Percentiles rank a stretch among this genome's conserved stretches.
phyloP scores from a whole-genome alignment of 2,113 vertebrate genomes.

The Actenoides hombroni region DNA sequence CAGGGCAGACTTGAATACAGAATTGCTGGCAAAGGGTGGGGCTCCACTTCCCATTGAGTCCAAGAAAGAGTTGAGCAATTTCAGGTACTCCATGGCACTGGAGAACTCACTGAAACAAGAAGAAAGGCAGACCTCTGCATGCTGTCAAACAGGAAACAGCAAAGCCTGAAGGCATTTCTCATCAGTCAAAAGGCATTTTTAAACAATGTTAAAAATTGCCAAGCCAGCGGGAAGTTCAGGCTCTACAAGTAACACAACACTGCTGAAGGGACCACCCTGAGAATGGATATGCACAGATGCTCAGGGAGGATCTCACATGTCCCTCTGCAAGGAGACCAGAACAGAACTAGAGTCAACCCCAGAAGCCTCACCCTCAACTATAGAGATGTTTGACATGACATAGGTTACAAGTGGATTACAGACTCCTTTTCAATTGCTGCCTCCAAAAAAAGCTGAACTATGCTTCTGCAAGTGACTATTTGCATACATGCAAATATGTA shows the following conservation, averaged over 20 bases:
- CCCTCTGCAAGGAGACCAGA: not conserved
- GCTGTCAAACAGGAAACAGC: not conserved
- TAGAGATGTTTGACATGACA: not conserved
- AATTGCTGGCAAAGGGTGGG: constrained; percentile 69
- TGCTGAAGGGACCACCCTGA: not conserved
- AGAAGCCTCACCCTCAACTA: not conserved
- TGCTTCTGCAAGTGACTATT: not conserved
- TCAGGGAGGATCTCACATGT: not conserved
- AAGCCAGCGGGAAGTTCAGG: not conserved
- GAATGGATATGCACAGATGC: not conserved
- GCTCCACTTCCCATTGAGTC: constrained; percentile 78
- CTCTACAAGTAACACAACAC: not conserved
- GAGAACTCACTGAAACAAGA: constrained; percentile 86
- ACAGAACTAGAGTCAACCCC: not conserved
- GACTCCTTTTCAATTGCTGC: not conserved
- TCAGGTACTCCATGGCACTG: constrained; percentile 87
- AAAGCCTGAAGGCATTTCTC: not conserved
- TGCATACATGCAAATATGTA: not conserved
- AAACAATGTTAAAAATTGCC: not conserved
- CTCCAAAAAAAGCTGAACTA: not conserved
- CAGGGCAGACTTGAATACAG: constrained; percentile 72
- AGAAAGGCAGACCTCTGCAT: not conserved
- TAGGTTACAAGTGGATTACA: not conserved
- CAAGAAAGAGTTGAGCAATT: constrained; percentile 88
- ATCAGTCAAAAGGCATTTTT: not conserved